Percentiles rank a stretch among this genome's conserved stretches.
Conservation (phyloP, 2,888 invertebrate genomes). For the Abscondita cerata region DNA sequence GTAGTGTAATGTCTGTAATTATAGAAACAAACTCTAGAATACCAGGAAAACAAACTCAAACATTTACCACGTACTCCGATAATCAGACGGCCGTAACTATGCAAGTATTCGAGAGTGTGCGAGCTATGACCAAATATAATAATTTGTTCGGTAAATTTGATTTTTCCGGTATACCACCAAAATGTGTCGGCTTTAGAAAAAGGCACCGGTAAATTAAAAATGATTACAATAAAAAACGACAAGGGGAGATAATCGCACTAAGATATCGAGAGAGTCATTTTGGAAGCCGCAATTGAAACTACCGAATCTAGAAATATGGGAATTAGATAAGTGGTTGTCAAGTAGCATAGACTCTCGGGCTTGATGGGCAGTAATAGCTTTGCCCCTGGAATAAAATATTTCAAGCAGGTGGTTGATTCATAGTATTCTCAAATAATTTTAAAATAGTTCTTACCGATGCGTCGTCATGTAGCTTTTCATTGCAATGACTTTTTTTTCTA, state of each 20-base stretch:
- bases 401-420: no score
- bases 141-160: constrained; percentile 60
- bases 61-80: constrained; percentile 82
- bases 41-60: constrained; percentile 75
- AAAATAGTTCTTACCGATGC: no score
- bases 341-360: no score
- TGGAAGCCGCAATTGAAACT: no score
- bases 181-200: constrained; percentile 64
- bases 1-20: constrained; percentile 68
- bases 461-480: no score
- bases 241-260: constrained; percentile 81
- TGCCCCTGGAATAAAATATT: no score
- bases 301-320: no score
- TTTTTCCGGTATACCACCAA: constrained; percentile 62
- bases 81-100: constrained; percentile 80
- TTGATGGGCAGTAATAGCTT: no score
- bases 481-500: no score
- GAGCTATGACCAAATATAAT: constrained; percentile 67
- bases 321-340: no score
- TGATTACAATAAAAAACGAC: constrained; percentile 85
- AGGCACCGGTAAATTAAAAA: constrained; percentile 70
- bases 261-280: constrained; percentile 82
- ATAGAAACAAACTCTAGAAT: constrained; percentile 75
- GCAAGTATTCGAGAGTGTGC: constrained; percentile 70
- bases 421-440: no score